phyloP scores from a whole-genome alignment of 2,797 vertebrate species.

The Mycteria americana region DNA sequence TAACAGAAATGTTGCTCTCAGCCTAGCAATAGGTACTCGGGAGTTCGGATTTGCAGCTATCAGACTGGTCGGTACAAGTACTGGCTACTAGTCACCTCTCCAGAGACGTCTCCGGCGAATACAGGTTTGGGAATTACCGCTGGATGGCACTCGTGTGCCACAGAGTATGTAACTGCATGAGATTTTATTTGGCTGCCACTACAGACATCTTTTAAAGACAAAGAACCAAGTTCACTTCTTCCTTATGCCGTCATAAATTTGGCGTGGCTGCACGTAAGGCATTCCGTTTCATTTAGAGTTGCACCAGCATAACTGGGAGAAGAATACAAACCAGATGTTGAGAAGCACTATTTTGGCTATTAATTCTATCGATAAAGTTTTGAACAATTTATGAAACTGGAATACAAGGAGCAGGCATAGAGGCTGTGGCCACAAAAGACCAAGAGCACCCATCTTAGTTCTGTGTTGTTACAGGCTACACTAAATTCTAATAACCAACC shows the following conservation, averaged over 20 bases:
- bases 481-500: not conserved
- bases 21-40: not conserved
- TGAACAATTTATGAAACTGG: not conserved
- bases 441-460: not conserved
- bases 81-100: not conserved
- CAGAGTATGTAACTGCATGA: not conserved
- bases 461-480: not conserved
- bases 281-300: slow-evolving; percentile 5
- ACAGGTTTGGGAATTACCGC: not conserved
- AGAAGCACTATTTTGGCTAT: not conserved
- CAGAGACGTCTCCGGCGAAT: fast-evolving
- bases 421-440: not conserved
- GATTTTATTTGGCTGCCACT: not conserved
- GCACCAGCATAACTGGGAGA: not conserved
- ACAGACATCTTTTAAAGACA: not conserved
- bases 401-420: not conserved
- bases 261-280: not conserved
- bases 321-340: slow-evolving; percentile 15
- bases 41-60: not conserved
- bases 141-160: slow-evolving; percentile 54
- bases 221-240: not conserved
- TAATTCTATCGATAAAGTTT: not conserved
- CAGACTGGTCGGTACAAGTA: not conserved
- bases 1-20: not conserved
- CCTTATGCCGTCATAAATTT: not conserved